These are phyloP conservation scores for Thaumetopoea pityocampa DNA, from an alignment of 1,140 invertebrate genomes.

Conservation along the genomic window DNA sequence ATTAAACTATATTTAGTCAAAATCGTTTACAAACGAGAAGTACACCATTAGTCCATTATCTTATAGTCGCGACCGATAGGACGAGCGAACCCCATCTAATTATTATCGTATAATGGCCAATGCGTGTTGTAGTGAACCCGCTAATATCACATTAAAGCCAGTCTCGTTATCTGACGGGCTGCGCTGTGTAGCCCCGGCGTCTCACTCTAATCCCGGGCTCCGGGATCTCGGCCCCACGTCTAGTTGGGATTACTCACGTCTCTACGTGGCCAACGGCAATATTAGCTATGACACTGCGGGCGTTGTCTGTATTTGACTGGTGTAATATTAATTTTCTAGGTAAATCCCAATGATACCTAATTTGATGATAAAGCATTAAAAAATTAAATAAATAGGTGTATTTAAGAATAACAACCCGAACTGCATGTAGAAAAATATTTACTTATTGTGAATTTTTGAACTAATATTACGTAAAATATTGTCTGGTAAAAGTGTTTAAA, in stretches of 20 bases:
- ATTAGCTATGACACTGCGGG: too few relatives aligned
- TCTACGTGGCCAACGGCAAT: constrained; percentile 21
- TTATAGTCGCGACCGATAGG: constrained; percentile 6
- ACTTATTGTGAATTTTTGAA: too few relatives aligned
- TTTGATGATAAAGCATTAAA: too few relatives aligned
- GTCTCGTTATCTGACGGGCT: constrained; percentile 29
- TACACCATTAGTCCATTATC: constrained; percentile 11
- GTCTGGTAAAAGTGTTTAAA: too few relatives aligned
- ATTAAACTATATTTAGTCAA: constrained; percentile 10
- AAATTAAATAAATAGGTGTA: too few relatives aligned
- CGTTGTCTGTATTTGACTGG: not conserved
- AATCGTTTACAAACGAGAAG: constrained; percentile 6
- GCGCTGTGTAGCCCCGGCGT: constrained; percentile 13
- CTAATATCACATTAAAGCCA: constrained; percentile 38
- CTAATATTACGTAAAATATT: too few relatives aligned
- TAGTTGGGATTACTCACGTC: constrained; percentile 32
- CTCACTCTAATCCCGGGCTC: constrained; percentile 27
- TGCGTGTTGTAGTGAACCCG: constrained; percentile 28
- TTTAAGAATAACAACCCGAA: too few relatives aligned
- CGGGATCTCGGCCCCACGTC: constrained; percentile 27
- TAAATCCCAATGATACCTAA: too few relatives aligned
- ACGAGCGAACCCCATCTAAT: constrained; percentile 21
- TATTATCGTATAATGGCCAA: constrained; percentile 24
- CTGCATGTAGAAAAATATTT: too few relatives aligned
- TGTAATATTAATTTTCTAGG: too few relatives aligned